These are phyloP conservation scores for Danionella dracula DNA, from an alignment of 2,797 vertebrate genomes.

Conservation along the genomic window DNA sequence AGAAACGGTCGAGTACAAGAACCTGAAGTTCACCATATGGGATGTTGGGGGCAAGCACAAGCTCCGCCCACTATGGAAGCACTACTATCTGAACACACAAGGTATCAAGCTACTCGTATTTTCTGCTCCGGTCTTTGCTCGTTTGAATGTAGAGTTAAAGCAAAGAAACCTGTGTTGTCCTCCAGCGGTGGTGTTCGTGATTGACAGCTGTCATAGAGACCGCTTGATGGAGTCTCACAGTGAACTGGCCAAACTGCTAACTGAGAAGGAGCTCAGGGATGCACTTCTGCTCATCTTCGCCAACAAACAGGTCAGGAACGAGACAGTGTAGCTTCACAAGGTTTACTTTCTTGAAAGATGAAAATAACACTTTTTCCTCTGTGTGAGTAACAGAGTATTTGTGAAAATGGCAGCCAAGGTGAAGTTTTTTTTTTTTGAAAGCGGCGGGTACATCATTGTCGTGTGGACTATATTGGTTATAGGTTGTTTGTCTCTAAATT, in stretches of 20 bases:
- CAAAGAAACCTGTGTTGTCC: not conserved
- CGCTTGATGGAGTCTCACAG: slow-evolving; percentile 92
- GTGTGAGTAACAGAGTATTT: too few species aligned
- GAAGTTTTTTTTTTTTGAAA: too few species aligned
- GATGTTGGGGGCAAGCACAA: slow-evolving; percentile 98
- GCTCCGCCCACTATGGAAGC: slow-evolving; percentile 96
- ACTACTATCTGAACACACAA: slow-evolving; percentile 98
- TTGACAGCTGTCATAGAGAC: slow-evolving; percentile 96
- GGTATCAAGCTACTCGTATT: slow-evolving; percentile 60
- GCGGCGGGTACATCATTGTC: too few species aligned
- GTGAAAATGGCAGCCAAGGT: too few species aligned
- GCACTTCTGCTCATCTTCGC: slow-evolving; percentile 94
- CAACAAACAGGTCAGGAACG: slow-evolving; percentile 87
- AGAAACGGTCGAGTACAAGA: slow-evolving; percentile 98
- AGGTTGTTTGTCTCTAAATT: too few species aligned
- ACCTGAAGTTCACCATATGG: slow-evolving; percentile 99
- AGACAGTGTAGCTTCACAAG: too few species aligned
- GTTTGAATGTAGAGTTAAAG: not conserved
- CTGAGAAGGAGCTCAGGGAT: slow-evolving; percentile 94
- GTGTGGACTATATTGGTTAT: too few species aligned
- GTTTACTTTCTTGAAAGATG: too few species aligned
- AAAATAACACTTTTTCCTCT: too few species aligned
- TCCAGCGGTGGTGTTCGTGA: slow-evolving; percentile 94
- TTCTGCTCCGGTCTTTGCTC: not conserved
- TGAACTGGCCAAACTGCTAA: slow-evolving; percentile 93